Evolutionary conservation across 2,888 invertebrate genomes (phyloP), one percentile per base, ranked within the genome.

Genomic region (Serrognathus titanus): DNA sequence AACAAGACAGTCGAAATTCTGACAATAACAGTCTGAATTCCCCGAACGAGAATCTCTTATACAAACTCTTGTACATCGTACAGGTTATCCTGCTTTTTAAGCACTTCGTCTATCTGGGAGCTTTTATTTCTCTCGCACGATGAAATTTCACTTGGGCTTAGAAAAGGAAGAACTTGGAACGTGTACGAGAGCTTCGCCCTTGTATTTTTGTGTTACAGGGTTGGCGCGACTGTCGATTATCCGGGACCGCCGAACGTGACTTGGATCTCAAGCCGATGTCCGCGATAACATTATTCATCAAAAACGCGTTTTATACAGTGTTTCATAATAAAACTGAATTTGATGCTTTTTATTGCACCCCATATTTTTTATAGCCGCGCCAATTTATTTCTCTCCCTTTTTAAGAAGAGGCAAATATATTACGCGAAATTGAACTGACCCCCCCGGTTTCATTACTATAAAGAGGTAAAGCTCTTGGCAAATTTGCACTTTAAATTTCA

Each of bases 261-360:
- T 71, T 65, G 75, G 69, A 73, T 70, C 67, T 67, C 66, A 62
- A 67, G 69, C 66, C 60, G 66, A 63, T 65, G 62, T 58, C 56
- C 66, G 69, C 73, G 73, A 75, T 76, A 75, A 75, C 74, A 71
- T 72, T 75, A 75, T 77, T 75, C 76, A 76, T 75, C 77, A 75
- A 75, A 75, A 73, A 73, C 74, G 73, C 74, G 73, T 75, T 75
- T 75, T 72, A 72, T 75, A 71, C 72, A 74, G 71, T 74, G 75
- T 74, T 74, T 73, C 74, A 73, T 72, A 72, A 75, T 75, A 75
- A 76, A 75, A 74, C 68, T 71, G 74, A 73, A 75, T 73, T 74
- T 72, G 73, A 74, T 74, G 72, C 65, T 66, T 67, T 70, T 70
- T 68, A 69, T 69, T 69, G 67, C 70, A 48, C 52, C 61, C 52